phyloP scores from a whole-genome alignment of 2,888 invertebrate species.

The Acanthosepion lycidas region DNA sequence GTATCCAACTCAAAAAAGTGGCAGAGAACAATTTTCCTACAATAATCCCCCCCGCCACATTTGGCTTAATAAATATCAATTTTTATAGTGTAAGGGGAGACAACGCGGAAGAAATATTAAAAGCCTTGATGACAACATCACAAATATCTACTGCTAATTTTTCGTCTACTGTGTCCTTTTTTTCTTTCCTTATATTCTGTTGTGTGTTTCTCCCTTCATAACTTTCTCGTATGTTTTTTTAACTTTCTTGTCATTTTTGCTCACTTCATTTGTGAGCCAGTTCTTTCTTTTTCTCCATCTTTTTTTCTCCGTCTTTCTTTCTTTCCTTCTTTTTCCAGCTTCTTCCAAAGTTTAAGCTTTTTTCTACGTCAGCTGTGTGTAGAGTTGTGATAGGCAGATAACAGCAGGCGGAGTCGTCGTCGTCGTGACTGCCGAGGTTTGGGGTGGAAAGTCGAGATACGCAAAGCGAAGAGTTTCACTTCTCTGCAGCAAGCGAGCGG shows the following conservation, averaged over 20 bases:
- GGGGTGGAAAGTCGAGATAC: background rate
- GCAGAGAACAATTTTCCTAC: background rate
- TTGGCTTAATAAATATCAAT: background rate
- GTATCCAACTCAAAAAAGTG: background rate
- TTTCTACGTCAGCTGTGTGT: slow-evolving; percentile 1
- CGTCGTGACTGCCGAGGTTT: background rate
- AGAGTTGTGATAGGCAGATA: background rate
- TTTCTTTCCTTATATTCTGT: too few relatives aligned
- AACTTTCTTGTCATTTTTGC: background rate
- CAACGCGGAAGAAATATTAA: background rate
- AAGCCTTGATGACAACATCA: background rate
- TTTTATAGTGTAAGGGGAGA: background rate
- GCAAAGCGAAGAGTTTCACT: background rate
- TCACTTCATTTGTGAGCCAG: background rate
- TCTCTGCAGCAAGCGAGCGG: slow-evolving; percentile 38
- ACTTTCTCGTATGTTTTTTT: background rate
- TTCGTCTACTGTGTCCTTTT: too few relatives aligned
- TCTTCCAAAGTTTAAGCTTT: background rate
- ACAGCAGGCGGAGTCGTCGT: background rate
- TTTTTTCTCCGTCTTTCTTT: background rate
- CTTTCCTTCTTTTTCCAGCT: background rate
- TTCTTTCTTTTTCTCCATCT: background rate
- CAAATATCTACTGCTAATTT: background rate
- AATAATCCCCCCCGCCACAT: too few relatives aligned
- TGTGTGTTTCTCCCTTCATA: too few relatives aligned